These are phyloP conservation scores for Lemur catta DNA, from an alignment of 2,797 vertebrate genomes.

Conservation along the genomic window DNA sequence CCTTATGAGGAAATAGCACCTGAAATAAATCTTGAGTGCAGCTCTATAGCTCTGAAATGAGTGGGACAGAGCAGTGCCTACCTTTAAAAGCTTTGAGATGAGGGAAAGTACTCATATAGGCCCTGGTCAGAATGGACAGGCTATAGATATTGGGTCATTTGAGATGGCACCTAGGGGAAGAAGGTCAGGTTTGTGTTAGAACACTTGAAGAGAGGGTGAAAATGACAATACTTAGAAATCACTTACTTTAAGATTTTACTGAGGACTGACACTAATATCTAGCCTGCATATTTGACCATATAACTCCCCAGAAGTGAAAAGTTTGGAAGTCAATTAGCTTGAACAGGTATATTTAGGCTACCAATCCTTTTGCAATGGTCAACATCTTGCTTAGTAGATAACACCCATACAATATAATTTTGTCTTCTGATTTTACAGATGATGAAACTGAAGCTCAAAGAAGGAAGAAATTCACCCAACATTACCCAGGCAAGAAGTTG, in stretches of 20 bases:
- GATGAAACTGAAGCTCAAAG: background rate
- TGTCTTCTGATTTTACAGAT: background rate
- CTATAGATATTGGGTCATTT: background rate
- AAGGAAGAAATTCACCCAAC: background rate
- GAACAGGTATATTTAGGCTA: conserved; percentile 3
- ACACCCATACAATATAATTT: background rate
- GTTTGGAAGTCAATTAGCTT: background rate
- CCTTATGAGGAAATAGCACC: background rate
- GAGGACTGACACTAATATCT: background rate
- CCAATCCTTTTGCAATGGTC: background rate
- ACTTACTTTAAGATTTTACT: background rate
- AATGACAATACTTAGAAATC: background rate
- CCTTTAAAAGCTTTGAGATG: background rate
- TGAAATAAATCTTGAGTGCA: background rate
- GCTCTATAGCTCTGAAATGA: background rate
- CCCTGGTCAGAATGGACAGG: background rate
- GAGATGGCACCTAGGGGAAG: background rate
- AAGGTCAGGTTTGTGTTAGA: background rate
- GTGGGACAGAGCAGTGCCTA: background rate
- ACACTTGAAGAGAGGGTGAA: background rate
- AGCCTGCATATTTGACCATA: background rate
- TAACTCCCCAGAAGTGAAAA: background rate
- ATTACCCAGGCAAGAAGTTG: background rate
- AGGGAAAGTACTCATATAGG: background rate
- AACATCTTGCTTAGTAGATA: conserved; percentile 4